These are phyloP conservation scores for Choreutis nemorana DNA, from an alignment of 2,888 invertebrate genomes.

Conservation along the genomic window DNA sequence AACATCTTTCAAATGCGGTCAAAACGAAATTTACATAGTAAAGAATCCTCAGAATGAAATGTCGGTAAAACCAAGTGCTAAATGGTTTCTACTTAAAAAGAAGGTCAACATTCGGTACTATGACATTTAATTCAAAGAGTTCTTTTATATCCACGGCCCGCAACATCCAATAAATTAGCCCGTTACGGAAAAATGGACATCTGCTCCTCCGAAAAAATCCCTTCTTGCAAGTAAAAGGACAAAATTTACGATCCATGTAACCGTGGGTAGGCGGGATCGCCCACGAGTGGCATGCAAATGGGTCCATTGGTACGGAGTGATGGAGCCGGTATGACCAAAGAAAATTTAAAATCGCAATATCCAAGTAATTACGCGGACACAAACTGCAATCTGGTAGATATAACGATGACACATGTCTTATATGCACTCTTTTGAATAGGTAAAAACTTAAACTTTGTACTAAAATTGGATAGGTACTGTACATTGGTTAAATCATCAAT, in stretches of 20 bases:
- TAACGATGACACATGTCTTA: too few relatives aligned
- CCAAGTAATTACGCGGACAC: too few relatives aligned
- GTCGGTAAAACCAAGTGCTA: too few relatives aligned
- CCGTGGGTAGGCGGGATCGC: slow-evolving; percentile 55
- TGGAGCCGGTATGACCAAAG: slow-evolving; percentile 29
- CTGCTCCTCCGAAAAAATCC: slow-evolving; percentile 50
- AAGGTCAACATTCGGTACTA: slow-evolving; percentile 35
- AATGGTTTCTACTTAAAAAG: too few relatives aligned
- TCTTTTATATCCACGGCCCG: slow-evolving; percentile 42
- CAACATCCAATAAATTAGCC: slow-evolving; percentile 58
- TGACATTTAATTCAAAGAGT: slow-evolving; percentile 46
- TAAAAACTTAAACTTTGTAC: too few relatives aligned
- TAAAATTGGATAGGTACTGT: too few relatives aligned
- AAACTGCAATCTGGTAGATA: too few relatives aligned
- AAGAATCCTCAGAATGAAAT: slow-evolving; percentile 8
- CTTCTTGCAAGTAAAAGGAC: slow-evolving; percentile 57
- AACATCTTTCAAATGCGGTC: too few relatives aligned
- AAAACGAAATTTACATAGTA: slow-evolving; percentile 10
- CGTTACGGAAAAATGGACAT: slow-evolving; percentile 57
- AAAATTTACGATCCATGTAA: slow-evolving; percentile 60
- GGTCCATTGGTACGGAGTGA: slow-evolving; percentile 47
- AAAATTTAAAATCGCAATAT: slow-evolving; percentile 45
- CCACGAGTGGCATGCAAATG: slow-evolving; percentile 61
- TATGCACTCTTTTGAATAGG: too few relatives aligned
- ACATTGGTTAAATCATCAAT: too few relatives aligned